Conservation (phyloP, 53 echinoderm and acorn worm species). For the Astropecten irregularis region DNA sequence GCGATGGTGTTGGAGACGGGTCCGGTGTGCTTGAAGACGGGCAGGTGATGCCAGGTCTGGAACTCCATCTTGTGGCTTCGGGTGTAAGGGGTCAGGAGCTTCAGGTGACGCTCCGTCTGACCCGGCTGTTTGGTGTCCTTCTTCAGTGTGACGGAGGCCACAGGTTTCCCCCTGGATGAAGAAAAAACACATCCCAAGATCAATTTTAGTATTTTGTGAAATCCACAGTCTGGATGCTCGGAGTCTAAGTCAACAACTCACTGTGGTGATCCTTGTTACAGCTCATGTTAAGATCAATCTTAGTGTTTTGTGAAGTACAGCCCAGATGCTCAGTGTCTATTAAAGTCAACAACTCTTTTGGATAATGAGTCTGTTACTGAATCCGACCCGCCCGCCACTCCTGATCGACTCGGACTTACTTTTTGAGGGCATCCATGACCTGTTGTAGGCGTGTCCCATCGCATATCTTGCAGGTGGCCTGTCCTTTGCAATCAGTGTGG, state of each 20-base stretch:
- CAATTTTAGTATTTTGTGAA: too few relatives aligned
- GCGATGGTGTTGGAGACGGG: constrained; percentile 95
- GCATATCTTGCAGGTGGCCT: constrained; percentile 78
- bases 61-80: constrained; percentile 82
- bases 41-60: constrained; percentile 97
- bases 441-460: constrained; percentile 82
- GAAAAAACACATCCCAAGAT: too few relatives aligned
- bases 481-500: constrained; percentile 60
- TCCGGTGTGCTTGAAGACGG: constrained; percentile 75
- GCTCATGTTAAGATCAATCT: too few relatives aligned
- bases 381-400: too few relatives aligned
- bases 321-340: too few relatives aligned
- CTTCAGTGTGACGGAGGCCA: constrained; percentile 57
- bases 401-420: too few relatives aligned
- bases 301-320: too few relatives aligned
- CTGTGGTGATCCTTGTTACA: too few relatives aligned
- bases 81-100: constrained; percentile 90
- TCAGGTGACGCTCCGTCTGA: constrained; percentile 64
- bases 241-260: too few relatives aligned
- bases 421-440: constrained; percentile 86
- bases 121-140: constrained; percentile 63
- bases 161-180: constrained; percentile 49
- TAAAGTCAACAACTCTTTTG: too few relatives aligned
- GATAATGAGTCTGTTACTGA: too few relatives aligned
- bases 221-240: too few relatives aligned